Evolutionary conservation across 2,113 vertebrate genomes (phyloP).

Genomic region (Pao palembangensis): DNA sequence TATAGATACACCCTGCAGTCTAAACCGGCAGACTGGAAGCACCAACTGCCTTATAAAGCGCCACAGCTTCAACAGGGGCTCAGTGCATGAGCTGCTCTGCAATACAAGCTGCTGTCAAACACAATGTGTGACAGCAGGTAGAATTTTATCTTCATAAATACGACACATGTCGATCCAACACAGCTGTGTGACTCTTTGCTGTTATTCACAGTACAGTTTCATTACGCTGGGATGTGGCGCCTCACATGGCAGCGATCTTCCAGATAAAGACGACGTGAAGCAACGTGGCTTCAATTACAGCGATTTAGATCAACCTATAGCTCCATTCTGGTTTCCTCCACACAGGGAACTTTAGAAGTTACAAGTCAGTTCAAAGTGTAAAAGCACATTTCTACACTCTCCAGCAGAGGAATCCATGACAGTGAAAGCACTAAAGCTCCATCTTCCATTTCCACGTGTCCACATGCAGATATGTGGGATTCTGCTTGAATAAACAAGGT

Average conservation of each 20-base stretch:
- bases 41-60: slow-evolving; percentile 14
- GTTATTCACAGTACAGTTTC: slow-evolving; percentile 22
- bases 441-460: slow-evolving; percentile 27
- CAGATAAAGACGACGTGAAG: slow-evolving; percentile 32
- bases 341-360: too few relatives aligned
- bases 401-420: slow-evolving; percentile 36
- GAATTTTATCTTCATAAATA: slow-evolving; percentile 20
- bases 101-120: slow-evolving; percentile 14
- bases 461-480: slow-evolving; percentile 7
- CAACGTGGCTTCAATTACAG: slow-evolving; percentile 54
- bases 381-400: not conserved
- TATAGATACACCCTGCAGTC: slow-evolving; percentile 47
- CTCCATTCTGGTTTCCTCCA: too few relatives aligned
- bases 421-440: not conserved
- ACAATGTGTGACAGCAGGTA: slow-evolving; percentile 15
- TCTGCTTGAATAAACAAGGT: slow-evolving; percentile 40
- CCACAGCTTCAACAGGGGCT: slow-evolving; percentile 20
- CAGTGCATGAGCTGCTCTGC: not conserved
- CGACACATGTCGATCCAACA: slow-evolving; percentile 1
- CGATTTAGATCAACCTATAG: slow-evolving; percentile 2
- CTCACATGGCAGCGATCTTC: slow-evolving; percentile 34
- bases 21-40: slow-evolving; percentile 34
- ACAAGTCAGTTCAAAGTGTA: too few relatives aligned
- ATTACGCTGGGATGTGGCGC: slow-evolving; percentile 29
- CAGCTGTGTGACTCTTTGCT: slow-evolving; percentile 23